Evolutionary conservation across 1,140 invertebrate species (phyloP).

Genomic region (Halictus rubicundus): DNA sequence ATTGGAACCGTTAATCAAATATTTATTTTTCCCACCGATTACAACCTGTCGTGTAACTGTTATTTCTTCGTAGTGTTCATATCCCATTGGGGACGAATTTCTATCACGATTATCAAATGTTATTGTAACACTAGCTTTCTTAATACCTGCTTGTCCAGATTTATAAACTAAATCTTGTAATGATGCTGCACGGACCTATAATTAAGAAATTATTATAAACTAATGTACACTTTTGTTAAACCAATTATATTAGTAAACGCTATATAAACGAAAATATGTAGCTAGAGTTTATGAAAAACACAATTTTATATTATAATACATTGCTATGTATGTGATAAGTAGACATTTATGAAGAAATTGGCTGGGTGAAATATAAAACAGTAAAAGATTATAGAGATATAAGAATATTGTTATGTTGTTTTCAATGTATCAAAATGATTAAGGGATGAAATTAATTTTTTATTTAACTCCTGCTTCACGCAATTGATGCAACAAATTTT

Average conservation of each 20-base stretch:
- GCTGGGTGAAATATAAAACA: too few species aligned
- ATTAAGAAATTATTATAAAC: neutral
- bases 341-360: too few species aligned
- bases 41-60: constrained; percentile 94
- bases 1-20: constrained; percentile 96
- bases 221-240: too few species aligned
- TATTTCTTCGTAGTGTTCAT: constrained; percentile 96
- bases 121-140: constrained; percentile 97
- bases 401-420: too few species aligned
- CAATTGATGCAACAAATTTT: too few species aligned
- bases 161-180: constrained; percentile 98
- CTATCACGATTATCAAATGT: constrained; percentile 96
- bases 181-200: constrained; percentile 92
- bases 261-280: too few species aligned
- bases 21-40: constrained; percentile 94
- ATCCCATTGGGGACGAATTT: constrained; percentile 93
- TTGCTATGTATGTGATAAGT: neutral
- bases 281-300: neutral
- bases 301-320: constrained; percentile 3
- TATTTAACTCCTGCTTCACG: too few species aligned
- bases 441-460: too few species aligned
- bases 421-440: too few species aligned
- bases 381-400: too few species aligned
- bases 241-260: too few species aligned
- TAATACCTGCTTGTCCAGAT: constrained; percentile 97